Evolutionary conservation across 1,140 invertebrate species (phyloP), one percentile per base, ranked within the genome.

Genomic region (Epicauta chinensis): DNA sequence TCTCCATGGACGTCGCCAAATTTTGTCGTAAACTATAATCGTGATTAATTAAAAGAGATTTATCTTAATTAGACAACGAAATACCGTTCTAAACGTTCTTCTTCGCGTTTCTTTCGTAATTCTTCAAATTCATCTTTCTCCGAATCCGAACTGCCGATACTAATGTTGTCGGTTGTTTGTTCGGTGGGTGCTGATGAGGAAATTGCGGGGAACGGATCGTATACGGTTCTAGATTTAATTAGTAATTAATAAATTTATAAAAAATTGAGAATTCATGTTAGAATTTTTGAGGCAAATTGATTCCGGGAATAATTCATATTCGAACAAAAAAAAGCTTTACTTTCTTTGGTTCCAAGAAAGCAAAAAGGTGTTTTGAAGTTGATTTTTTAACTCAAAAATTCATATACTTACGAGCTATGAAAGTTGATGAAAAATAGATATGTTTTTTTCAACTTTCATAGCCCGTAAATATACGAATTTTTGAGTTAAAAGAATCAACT

Each of bases 31-130:
- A 43, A 16, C 49, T 50, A 36, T 13, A 50, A 45, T n/a, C 9
- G n/a, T 42, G 5, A 9, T 15, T 2, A 4, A 17, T 9, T 31
- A n/a, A 53, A 37, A 37, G 6, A 31, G n/a, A 10, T 48, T 14
- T 49, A 34, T 16, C n/a, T 11, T 29, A 37, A 11, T n/a, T 13
- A 1, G 12, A 14, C n/a, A n/a, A 44, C 5, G n/a, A 29, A 51
- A 45, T 55, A 67, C 65, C 67, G 55, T 38, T 54, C 68, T 10
- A 62, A 46, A 38, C 65, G 59, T 53, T 70, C 64, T 50, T 67
- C 59, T 23, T 61, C 59, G 34, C 68, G 40, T 29, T 63, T 50
- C 40, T 61, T 63, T 39, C 62, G 67, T 38, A 70, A 57, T 32
- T 52, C 57, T 9, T 41, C 40, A 41, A 70, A 70, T 50, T 67